Evolutionary conservation across 1,140 invertebrate genomes (phyloP).

Genomic region (Chelonus insularis): DNA sequence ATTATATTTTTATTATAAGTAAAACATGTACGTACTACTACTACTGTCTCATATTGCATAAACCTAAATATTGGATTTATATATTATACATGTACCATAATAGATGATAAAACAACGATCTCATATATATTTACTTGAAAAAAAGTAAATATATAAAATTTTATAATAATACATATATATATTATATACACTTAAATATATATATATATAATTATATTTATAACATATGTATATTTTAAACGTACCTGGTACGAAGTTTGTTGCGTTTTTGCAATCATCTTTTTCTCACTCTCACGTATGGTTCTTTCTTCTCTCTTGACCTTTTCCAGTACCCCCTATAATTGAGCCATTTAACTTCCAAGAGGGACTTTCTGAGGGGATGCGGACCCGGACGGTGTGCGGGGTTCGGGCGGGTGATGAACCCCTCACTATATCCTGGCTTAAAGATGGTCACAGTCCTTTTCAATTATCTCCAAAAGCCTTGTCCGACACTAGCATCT

Average conservation of each 20-base stretch:
- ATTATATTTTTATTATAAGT: conserved; percentile 24
- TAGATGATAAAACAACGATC: no score
- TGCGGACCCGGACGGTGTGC: conserved; percentile 82
- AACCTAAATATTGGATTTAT: conserved; percentile 20
- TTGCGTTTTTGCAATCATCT: conserved; percentile 56
- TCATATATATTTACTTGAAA: no score
- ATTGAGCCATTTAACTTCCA: conserved; percentile 84
- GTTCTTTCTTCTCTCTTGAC: conserved; percentile 66
- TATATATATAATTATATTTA: conserved; percentile 22
- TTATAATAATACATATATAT: no score
- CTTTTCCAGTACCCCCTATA: conserved; percentile 79
- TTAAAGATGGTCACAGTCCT: conserved; percentile 70
- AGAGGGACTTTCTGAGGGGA: conserved; percentile 80
- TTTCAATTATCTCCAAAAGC: conserved; percentile 65
- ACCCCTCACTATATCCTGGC: conserved; percentile 75
- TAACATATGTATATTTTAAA: no score
- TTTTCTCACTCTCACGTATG: conserved; percentile 66
- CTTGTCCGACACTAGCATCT: conserved; percentile 67
- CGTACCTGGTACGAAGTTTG: conserved; percentile 29
- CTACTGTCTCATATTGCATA: conserved; percentile 33
- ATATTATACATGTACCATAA: no score
- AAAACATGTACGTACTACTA: conserved; percentile 40
- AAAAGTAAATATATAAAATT: no score
- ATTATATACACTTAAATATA: no score
- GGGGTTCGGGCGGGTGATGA: conserved; percentile 80